A percentile compares a stretch with the other conserved stretches of the same genome.
These are phyloP conservation scores for Todus mexicanus DNA, from an alignment of 2,797 vertebrate genomes.

Conservation along the genomic window DNA sequence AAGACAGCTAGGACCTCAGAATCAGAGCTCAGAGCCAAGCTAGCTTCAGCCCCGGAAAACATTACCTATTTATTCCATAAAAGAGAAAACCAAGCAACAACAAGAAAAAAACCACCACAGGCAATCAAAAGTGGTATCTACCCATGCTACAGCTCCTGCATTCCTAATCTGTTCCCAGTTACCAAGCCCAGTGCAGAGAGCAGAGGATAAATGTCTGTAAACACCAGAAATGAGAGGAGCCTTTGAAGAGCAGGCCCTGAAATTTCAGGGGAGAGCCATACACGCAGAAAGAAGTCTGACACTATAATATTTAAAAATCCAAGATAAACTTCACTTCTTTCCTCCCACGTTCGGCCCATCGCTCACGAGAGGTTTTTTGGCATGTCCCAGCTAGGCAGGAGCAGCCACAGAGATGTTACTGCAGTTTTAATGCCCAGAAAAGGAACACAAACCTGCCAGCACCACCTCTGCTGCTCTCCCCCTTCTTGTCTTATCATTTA, in stretches of 20 bases:
- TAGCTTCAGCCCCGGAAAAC: background rate
- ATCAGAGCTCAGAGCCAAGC: background rate
- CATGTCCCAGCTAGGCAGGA: background rate
- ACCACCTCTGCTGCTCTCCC: background rate
- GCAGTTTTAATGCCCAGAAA: background rate
- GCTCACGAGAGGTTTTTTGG: background rate
- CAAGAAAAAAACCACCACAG: background rate
- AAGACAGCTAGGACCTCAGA: background rate
- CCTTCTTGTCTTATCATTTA: background rate
- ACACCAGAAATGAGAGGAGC: background rate
- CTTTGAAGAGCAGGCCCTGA: background rate
- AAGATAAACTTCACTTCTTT: background rate
- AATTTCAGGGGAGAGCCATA: background rate
- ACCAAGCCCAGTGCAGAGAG: background rate
- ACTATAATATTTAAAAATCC: background rate
- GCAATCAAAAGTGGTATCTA: background rate
- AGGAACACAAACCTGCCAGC: background rate
- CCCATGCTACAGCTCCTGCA: background rate
- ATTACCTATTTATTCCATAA: background rate
- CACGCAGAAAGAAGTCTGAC: background rate
- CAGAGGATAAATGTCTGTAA: background rate
- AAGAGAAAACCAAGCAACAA: background rate
- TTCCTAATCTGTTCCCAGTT: background rate
- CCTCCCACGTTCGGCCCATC: background rate
- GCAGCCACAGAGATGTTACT: background rate